Evolutionary conservation across 2,888 invertebrate species (phyloP).

Genomic region (Cosmopolites sordidus): DNA sequence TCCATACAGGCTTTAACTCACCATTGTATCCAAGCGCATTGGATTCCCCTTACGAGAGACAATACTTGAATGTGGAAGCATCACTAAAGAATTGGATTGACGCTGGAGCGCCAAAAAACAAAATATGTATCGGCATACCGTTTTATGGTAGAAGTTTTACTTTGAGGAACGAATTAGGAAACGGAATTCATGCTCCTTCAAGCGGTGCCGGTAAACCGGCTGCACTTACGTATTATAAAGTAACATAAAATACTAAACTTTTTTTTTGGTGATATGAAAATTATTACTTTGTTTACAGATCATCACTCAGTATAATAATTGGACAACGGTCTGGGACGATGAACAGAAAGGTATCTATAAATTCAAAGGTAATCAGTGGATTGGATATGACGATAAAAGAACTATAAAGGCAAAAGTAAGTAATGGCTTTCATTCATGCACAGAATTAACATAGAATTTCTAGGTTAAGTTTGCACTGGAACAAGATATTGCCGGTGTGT

Average conservation of each 20-base stretch:
- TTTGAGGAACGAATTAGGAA: conserved; percentile 1
- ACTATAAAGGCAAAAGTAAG: conserved; percentile 33
- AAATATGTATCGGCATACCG: conserved; percentile 12
- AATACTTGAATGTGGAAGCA: conserved; percentile 17
- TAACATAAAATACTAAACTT: too few species aligned
- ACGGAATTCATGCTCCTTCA: neutral
- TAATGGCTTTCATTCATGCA: neutral
- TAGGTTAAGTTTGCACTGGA: conserved; percentile 5
- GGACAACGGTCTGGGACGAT: conserved; percentile 31
- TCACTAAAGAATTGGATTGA: conserved; percentile 19
- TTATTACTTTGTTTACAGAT: too few species aligned
- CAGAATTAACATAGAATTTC: neutral
- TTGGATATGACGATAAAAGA: conserved; percentile 34
- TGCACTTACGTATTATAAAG: conserved; percentile 11
- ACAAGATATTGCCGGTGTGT: conserved; percentile 6
- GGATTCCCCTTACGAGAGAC: conserved; percentile 12
- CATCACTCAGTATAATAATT: neutral
- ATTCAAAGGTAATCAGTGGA: conserved; percentile 33
- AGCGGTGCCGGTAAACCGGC: conserved; percentile 7
- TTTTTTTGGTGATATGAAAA: too few species aligned
- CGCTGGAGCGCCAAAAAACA: conserved; percentile 16
- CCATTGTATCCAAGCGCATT: conserved; percentile 9
- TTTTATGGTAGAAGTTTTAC: conserved; percentile 20
- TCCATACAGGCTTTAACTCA: conserved; percentile 16
- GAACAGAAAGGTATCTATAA: conserved; percentile 34